A percentile compares a stretch with the other conserved stretches of the same genome.
These are phyloP conservation scores for Apomyelois bistriatella DNA, from an alignment of 2,888 invertebrate genomes.

Conservation along the genomic window DNA sequence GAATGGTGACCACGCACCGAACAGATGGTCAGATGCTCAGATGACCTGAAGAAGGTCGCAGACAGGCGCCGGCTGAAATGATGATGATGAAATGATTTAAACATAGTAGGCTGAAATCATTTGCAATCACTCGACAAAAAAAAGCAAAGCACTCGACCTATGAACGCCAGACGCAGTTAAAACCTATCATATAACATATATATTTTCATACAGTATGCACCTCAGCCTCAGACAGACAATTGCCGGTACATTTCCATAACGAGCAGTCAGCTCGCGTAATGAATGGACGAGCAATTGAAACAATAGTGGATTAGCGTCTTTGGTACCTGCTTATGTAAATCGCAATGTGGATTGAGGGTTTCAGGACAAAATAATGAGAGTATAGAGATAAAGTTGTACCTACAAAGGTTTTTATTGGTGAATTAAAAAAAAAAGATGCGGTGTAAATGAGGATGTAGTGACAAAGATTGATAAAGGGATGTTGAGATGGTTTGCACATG, in stretches of 20 bases:
- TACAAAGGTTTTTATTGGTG: too few relatives aligned
- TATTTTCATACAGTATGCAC: not conserved
- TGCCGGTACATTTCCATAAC: conserved; percentile 2
- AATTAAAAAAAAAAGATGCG: too few relatives aligned
- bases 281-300: conserved; percentile 71
- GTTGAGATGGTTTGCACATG: too few relatives aligned
- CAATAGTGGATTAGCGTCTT: conserved; percentile 63
- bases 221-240: not conserved
- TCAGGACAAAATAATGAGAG: not conserved
- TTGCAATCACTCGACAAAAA: too few relatives aligned
- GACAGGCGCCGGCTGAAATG: too few relatives aligned
- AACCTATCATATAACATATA: not conserved
- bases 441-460: too few relatives aligned
- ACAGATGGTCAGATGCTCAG: too few relatives aligned
- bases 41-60: too few relatives aligned
- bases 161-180: not conserved
- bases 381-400: not conserved
- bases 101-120: too few relatives aligned
- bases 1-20: too few relatives aligned
- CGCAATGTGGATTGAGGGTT: not conserved
- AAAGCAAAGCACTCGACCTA: not conserved
- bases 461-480: too few relatives aligned
- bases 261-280: conserved; percentile 36
- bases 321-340: conserved; percentile 58
- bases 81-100: too few relatives aligned